A percentile compares a stretch with the other conserved stretches of the same genome.
These are phyloP conservation scores for Picus viridis DNA, from an alignment of 2,797 vertebrate species.

Conservation along the genomic window DNA sequence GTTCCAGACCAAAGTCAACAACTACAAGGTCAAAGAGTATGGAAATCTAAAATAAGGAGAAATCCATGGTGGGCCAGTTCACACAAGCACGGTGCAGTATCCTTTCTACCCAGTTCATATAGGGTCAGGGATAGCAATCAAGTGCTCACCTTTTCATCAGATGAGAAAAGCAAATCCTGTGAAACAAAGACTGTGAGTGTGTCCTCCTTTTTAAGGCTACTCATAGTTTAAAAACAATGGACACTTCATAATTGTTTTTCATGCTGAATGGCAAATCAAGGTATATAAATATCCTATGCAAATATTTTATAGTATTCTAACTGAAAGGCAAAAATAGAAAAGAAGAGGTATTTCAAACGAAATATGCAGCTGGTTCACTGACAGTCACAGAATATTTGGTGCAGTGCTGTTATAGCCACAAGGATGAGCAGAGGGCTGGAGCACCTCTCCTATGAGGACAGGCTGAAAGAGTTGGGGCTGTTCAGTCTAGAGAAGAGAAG, in stretches of 20 bases:
- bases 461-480: no score
- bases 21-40: slow-evolving; percentile 82
- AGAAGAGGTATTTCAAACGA: background rate
- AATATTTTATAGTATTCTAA: background rate
- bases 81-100: background rate
- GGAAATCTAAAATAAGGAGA: slow-evolving; percentile 68
- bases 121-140: slow-evolving; percentile 26
- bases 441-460: no score
- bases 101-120: background rate
- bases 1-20: slow-evolving; percentile 84
- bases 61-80: slow-evolving; percentile 34
- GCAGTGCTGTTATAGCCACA: background rate
- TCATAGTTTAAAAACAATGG: background rate
- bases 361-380: background rate
- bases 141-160: background rate
- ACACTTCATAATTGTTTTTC: background rate
- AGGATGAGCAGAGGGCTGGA: no score
- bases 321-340: background rate
- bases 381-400: background rate
- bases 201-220: background rate
- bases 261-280: background rate
- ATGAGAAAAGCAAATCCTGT: background rate
- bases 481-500: no score
- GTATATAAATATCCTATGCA: background rate
- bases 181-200: background rate